These are phyloP conservation scores for Arctia plantaginis DNA, from an alignment of 2,888 invertebrate genomes.

Conservation along the genomic window DNA sequence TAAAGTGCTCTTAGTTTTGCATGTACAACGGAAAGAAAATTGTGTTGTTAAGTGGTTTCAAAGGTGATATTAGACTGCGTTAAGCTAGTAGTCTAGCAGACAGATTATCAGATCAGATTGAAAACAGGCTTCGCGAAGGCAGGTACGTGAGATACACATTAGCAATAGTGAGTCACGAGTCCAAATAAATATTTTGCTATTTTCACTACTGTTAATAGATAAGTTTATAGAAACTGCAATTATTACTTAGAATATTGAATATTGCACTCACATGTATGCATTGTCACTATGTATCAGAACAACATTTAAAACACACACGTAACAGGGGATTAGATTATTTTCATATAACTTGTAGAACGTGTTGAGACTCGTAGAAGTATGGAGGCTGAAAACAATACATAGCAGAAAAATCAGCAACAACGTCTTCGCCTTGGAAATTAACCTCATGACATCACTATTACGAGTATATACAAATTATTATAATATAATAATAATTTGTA, in stretches of 20 bases:
- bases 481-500: too few relatives aligned
- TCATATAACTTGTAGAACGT: background rate
- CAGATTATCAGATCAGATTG: conserved; percentile 5
- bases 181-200: background rate
- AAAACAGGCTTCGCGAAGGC: background rate
- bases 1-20: background rate
- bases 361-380: background rate
- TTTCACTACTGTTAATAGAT: background rate
- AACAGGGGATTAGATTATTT: background rate
- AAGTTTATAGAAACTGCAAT: background rate
- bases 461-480: too few relatives aligned
- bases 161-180: background rate
- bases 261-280: background rate
- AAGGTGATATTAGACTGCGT: background rate
- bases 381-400: background rate
- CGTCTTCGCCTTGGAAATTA: too few relatives aligned
- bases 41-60: background rate
- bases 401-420: background rate
- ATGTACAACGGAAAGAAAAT: background rate
- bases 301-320: background rate
- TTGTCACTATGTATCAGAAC: too few relatives aligned
- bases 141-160: background rate
- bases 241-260: background rate
- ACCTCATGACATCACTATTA: too few relatives aligned
- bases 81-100: background rate